Base-by-base conservation (phyloP, 2,797 vertebrate genomes). In the Sitta carolinensis region DNA sequence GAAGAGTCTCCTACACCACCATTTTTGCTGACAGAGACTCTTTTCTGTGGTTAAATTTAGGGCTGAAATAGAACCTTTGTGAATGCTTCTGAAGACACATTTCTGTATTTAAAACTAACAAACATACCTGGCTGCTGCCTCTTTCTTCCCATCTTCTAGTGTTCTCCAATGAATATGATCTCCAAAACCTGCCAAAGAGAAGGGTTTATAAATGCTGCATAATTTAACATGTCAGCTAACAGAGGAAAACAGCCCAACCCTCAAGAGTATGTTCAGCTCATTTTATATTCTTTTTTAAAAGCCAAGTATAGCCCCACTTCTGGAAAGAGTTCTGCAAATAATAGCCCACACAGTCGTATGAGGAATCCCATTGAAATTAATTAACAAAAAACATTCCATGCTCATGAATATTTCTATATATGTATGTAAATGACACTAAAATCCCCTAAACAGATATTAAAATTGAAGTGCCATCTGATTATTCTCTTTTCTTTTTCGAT, bases 91-190 rank as follows among this genome's bases (percentile, higher is more conserved):
- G 34, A 68, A 87, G 7, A 57, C 10, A 40, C 2, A 45, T 47
- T 58, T 72, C 50, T 48, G 18, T 48, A 82, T 75, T 83, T 68
- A 62, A 61, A 52, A 47, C 51, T 54, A 34, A 30, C 18, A 16
- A 64, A 78, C 93, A 94, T 98, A 99, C 99, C 99, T 99, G 96
- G 98, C 98, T 93, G 99, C 98, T 45, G 99, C 99, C 94, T 99
- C 99, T 74, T 98, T 99, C 97, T 98, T 99, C 77, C 99, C 99
- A 96, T 99, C 99, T 72, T 99, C 99, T 89, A 99, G 96, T 16
- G 98, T 99, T 96, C 99, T 98, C 99, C 99, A 99, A 83, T 99
- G 98, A 97, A 99, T 99, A 91, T 99, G 98, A 91, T 99, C 99
- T 87, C 99, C 99, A 95, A 99, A 99, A 74, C 99, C 99, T 99